Conservation (phyloP, 2,113 vertebrate species). For the Sander lucioperca region DNA sequence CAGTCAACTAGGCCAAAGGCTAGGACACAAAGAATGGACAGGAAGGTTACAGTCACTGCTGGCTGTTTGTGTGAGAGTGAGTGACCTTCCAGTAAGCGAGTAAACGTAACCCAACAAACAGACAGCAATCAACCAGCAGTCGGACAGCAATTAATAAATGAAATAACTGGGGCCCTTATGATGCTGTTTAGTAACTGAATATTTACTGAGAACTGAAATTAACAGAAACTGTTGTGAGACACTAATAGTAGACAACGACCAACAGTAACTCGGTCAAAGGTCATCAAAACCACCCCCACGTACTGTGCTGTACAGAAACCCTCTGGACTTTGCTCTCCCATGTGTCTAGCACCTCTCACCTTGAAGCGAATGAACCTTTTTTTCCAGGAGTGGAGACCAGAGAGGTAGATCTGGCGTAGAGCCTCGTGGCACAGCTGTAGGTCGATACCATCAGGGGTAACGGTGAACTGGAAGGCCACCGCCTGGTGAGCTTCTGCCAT, state of each 20-base stretch:
- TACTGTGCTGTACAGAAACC: background rate
- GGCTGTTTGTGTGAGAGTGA: background rate
- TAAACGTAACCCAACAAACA: background rate
- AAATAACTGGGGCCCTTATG: background rate
- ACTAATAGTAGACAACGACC: background rate
- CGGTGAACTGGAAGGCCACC: conserved; percentile 96
- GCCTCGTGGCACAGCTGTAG: conserved; percentile 94
- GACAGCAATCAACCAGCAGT: background rate
- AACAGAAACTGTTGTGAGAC: background rate
- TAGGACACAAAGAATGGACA: conserved; percentile 36
- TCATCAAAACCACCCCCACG: background rate
- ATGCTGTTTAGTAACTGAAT: background rate
- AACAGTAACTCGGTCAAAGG: background rate
- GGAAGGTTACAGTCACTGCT: conserved; percentile 41
- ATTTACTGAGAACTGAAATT: background rate
- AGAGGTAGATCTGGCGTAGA: conserved; percentile 93
- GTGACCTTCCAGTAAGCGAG: conserved; percentile 27
- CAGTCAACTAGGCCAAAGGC: conserved; percentile 57
- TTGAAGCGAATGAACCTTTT: conserved; percentile 96
- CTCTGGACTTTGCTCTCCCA: conserved; percentile 11
- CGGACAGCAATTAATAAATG: background rate
- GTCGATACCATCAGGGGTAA: conserved; percentile 95
- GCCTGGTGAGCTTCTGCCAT: conserved; percentile 99
- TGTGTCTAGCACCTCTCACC: conserved; percentile 74
- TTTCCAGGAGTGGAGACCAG: conserved; percentile 95